Percentiles rank a stretch among this genome's conserved stretches.
phyloP scores from a whole-genome alignment of 64 coral and sea anemone species.

The Montipora sp. region DNA sequence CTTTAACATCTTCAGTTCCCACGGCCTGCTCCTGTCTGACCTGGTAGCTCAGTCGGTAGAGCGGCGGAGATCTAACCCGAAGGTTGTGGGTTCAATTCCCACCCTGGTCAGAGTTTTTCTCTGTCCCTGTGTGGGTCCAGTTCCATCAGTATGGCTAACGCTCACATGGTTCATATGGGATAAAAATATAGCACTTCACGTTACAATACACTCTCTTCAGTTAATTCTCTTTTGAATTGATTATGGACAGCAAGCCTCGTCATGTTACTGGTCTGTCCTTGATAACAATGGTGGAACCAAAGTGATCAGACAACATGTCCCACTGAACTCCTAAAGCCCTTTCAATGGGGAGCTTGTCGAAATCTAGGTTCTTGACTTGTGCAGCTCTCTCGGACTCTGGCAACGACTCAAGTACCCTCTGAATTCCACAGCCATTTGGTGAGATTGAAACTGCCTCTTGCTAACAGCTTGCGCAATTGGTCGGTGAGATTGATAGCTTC shows the following conservation, averaged over 20 bases:
- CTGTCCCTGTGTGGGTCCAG: no score
- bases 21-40: no score
- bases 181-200: no score
- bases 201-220: no score
- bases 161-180: no score
- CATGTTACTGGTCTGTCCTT: neutral
- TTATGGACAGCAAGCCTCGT: conserved; percentile 16
- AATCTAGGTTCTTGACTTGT: conserved; percentile 2
- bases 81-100: no score
- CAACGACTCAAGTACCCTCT: conserved; percentile 10
- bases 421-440: conserved; percentile 66
- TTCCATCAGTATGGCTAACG: no score
- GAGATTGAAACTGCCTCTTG: conserved; percentile 37
- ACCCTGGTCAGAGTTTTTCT: no score
- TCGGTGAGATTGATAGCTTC: neutral
- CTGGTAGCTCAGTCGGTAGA: no score
- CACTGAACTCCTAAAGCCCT: conserved; percentile 42
- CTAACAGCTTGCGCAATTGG: conserved; percentile 1
- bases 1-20: no score
- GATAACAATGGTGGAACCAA: no score
- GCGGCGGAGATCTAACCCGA: no score
- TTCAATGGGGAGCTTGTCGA: neutral
- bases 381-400: conserved; percentile 19
- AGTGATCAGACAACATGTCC: neutral
- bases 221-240: neutral